These are phyloP conservation scores for Scomberomorus guttatus DNA, from an alignment of 2,797 vertebrate species.

Conservation along the genomic window DNA sequence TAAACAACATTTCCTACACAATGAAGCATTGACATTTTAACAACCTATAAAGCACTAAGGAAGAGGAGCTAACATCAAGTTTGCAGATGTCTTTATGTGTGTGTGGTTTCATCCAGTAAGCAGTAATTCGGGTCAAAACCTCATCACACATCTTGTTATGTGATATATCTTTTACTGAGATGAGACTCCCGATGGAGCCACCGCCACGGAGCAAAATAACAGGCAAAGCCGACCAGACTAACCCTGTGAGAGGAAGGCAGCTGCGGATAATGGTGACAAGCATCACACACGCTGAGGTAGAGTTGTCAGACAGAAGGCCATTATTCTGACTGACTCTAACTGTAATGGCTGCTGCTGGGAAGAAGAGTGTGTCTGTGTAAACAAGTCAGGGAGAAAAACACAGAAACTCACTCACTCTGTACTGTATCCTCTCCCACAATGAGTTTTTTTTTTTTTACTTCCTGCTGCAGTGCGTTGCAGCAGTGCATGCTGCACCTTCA, in stretches of 20 bases:
- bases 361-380: slow-evolving; percentile 44
- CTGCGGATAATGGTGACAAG: slow-evolving; percentile 58
- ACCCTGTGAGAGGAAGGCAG: slow-evolving; percentile 49
- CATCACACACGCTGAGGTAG: slow-evolving; percentile 1
- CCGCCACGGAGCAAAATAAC: slow-evolving; percentile 57
- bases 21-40: neutral
- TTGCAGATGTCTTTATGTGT: neutral
- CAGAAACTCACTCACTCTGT: neutral
- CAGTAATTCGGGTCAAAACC: neutral
- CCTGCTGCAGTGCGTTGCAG: slow-evolving; percentile 32
- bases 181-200: slow-evolving; percentile 39
- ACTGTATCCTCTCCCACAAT: neutral
- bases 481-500: slow-evolving; percentile 7
- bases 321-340: slow-evolving; percentile 59
- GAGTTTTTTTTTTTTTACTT: neutral
- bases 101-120: neutral
- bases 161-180: slow-evolving; percentile 56
- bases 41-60: neutral
- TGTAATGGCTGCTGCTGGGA: slow-evolving; percentile 57
- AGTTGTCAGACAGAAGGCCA: slow-evolving; percentile 61
- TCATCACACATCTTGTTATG: slow-evolving; percentile 42
- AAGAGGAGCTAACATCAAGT: neutral
- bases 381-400: slow-evolving; percentile 39
- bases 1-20: neutral
- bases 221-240: slow-evolving; percentile 28